Conservation (phyloP, 2,888 invertebrate genomes). For the Thera obeliscata region DNA sequence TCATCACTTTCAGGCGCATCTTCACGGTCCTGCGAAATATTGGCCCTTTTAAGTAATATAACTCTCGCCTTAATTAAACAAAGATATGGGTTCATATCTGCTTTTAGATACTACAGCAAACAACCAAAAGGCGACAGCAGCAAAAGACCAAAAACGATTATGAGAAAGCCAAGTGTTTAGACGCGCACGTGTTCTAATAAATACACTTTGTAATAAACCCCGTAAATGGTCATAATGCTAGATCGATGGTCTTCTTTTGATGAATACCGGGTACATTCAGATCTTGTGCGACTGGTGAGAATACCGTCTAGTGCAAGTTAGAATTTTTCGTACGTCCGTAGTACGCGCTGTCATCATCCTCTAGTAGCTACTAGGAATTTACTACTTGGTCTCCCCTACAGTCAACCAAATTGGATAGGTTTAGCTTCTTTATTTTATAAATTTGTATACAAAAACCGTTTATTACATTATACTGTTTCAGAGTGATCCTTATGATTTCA, state of each 20-base stretch:
- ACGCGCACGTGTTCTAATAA: too few relatives aligned
- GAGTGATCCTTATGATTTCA: too few relatives aligned
- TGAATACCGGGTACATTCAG: not conserved
- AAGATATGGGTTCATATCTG: not conserved
- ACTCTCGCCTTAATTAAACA: slow-evolving; percentile 1
- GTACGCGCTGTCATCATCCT: too few relatives aligned
- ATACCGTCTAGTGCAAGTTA: not conserved
- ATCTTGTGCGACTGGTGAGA: not conserved
- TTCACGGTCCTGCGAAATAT: slow-evolving; percentile 26
- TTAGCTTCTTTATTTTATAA: too few relatives aligned
- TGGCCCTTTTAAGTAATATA: slow-evolving; percentile 6
- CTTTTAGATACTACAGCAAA: not conserved
- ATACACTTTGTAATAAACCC: not conserved
- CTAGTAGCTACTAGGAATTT: too few relatives aligned
- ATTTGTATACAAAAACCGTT: too few relatives aligned
- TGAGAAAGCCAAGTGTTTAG: not conserved
- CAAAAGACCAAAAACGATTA: not conserved
- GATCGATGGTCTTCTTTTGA: not conserved
- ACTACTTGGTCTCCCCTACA: too few relatives aligned
- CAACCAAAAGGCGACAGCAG: not conserved
- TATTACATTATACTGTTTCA: too few relatives aligned
- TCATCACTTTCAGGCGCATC: slow-evolving; percentile 40
- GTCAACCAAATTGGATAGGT: too few relatives aligned
- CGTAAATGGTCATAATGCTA: not conserved
- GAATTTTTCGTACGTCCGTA: not conserved